These are phyloP conservation scores for Ifrita kowaldi DNA, from an alignment of 2,113 vertebrate genomes.

Conservation along the genomic window DNA sequence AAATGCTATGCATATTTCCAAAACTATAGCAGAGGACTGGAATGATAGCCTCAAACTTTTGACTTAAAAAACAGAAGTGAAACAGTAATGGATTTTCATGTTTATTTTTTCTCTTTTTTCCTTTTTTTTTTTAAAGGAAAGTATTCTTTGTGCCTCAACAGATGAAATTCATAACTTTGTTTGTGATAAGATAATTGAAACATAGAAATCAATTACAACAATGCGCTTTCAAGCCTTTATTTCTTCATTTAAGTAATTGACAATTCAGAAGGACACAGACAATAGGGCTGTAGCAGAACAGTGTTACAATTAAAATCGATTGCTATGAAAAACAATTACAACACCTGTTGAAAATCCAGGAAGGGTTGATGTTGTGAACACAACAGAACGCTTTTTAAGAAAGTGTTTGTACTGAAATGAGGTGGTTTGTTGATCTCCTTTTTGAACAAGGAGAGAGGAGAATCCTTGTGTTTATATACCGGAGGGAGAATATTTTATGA, in stretches of 20 bases:
- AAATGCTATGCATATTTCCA: not conserved
- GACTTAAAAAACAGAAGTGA: not conserved
- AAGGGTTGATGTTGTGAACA: constrained; percentile 44
- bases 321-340: constrained; percentile 65
- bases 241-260: constrained; percentile 69
- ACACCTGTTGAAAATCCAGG: constrained; percentile 52
- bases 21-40: not conserved
- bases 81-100: not conserved
- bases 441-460: not conserved
- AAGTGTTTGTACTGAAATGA: constrained; percentile 18
- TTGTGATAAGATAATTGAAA: constrained; percentile 72
- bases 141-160: constrained; percentile 61
- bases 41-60: not conserved
- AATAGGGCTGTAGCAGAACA: constrained; percentile 72
- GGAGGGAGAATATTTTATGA: not conserved
- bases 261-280: constrained; percentile 71
- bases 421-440: constrained; percentile 24
- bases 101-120: not conserved
- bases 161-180: constrained; percentile 68
- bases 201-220: constrained; percentile 73
- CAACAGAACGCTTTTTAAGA: constrained; percentile 43
- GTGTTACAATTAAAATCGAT: constrained; percentile 66
- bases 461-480: constrained; percentile 15
- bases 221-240: constrained; percentile 65
- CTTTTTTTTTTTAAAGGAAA: constrained; percentile 26